Conservation (phyloP, 2,888 invertebrate species). For the Sesamia inferens region DNA sequence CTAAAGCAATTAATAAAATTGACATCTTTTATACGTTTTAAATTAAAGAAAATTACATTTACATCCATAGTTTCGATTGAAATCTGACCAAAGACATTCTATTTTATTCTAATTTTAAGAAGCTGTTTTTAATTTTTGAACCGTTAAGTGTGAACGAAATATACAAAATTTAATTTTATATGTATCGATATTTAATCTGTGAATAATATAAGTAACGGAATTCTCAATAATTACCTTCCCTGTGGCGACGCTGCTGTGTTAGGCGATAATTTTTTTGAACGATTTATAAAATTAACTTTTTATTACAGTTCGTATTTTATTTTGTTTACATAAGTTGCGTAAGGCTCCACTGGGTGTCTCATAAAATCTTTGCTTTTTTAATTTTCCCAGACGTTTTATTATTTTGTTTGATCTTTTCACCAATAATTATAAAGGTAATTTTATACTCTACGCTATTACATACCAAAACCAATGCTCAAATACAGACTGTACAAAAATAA, state of each 20-base stretch:
- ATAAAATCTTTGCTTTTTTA: slow-evolving; percentile 46
- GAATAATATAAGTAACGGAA: slow-evolving; percentile 54
- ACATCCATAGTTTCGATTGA: slow-evolving; percentile 57
- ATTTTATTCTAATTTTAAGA: slow-evolving; percentile 63
- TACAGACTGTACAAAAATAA: background rate
- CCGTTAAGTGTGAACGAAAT: slow-evolving; percentile 61
- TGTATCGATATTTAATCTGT: slow-evolving; percentile 68
- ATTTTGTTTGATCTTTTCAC: slow-evolving; percentile 10
- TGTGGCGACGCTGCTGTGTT: slow-evolving; percentile 53
- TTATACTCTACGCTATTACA: background rate
- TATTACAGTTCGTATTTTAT: slow-evolving; percentile 50
- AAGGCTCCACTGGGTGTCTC: slow-evolving; percentile 43
- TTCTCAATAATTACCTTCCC: slow-evolving; percentile 49
- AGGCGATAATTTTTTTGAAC: slow-evolving; percentile 64
- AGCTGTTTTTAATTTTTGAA: slow-evolving; percentile 59
- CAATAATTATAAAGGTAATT: background rate
- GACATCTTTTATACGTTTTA: slow-evolving; percentile 49
- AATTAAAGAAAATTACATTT: slow-evolving; percentile 63
- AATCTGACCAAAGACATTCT: slow-evolving; percentile 54
- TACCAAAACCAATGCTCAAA: background rate
- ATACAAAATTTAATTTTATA: slow-evolving; percentile 53
- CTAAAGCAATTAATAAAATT: slow-evolving; percentile 52
- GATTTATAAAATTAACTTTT: slow-evolving; percentile 56
- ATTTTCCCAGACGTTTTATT: slow-evolving; percentile 12
- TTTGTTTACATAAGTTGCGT: slow-evolving; percentile 28